Evolutionary conservation across 37 sponge, comb jelly and placozoan species (phyloP), one percentile per base, ranked within the genome.

Genomic region (Aplysina aerophoba): DNA sequence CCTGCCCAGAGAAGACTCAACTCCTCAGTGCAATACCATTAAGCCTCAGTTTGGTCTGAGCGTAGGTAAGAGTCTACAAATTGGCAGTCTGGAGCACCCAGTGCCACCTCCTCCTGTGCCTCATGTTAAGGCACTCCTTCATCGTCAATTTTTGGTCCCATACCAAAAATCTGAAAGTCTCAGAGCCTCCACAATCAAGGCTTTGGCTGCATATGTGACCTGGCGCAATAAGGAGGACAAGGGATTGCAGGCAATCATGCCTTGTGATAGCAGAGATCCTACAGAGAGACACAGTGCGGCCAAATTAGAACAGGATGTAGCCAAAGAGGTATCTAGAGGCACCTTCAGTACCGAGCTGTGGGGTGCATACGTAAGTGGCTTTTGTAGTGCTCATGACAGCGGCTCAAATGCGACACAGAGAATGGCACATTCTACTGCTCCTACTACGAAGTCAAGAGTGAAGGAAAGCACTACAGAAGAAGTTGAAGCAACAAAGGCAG

Each of bases 91-190:
- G 16, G 57, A 55, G 55, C 84, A 44, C 15, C 84, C 63, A 66
- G 62, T 40, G 25, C 41, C 62, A 22, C 55, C 78, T 0, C 15
- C 67, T 14, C 0, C 28, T 35, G 16, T 63, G 31, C 38, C 41
- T 17, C 41, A 27, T 1, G 80, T 86, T 14, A 57, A 55, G 25
- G 88, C 88, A 62, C 79, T 90, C 6, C 20, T 64, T 22, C 81
- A 82, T 55, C 78, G 89, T 38, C 91, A 90, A 55, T 90, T 90
- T 71, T 28, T 88, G 16, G 55, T 63, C 27, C 56, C 78, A 15
- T 55, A 54, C 25, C 82, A 79, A 31, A 5, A 84, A 4, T 20
- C 34, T 30, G 55, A 80, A 16, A 54, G 35, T 13, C 40, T 73
- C 30, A 44, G 86, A 64, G 27, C 59, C 24, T 34, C 78, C 31